Evolutionary conservation across 2,113 vertebrate species (phyloP).

Genomic region (Mohoua ochrocephala): DNA sequence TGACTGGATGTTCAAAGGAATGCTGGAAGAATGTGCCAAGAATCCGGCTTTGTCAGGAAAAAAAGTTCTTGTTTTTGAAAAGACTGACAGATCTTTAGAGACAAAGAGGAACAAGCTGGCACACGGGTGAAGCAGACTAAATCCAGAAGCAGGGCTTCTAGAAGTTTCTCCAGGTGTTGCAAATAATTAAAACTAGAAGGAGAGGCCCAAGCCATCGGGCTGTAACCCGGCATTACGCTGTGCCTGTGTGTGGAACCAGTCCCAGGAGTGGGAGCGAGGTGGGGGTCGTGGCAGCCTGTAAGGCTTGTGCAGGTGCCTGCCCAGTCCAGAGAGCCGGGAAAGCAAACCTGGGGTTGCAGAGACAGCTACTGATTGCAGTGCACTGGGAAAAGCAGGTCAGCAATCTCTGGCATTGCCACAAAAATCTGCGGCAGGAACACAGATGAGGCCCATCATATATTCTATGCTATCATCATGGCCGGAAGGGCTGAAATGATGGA

Average conservation of each 20-base stretch:
- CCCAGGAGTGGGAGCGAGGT: rapidly evolving
- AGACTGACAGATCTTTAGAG: neutral
- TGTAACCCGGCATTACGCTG: rapidly evolving
- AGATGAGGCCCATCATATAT: neutral
- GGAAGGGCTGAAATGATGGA: neutral
- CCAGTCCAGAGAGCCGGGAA: neutral
- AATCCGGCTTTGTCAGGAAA: constrained; percentile 20
- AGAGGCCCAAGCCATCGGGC: rapidly evolving
- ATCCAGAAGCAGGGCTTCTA: neutral
- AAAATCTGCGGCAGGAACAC: neutral
- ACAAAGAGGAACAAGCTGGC: neutral
- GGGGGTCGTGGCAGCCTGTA: neutral
- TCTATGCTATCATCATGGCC: neutral
- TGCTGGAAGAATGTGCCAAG: constrained; percentile 48
- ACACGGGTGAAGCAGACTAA: neutral
- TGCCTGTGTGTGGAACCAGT: rapidly evolving
- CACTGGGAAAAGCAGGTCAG: neutral
- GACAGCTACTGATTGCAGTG: rapidly evolving
- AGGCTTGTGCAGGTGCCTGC: neutral
- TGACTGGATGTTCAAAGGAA: constrained; percentile 48
- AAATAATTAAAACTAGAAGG: neutral
- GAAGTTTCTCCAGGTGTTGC: neutral
- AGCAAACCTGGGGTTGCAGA: neutral
- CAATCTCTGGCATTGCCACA: neutral
- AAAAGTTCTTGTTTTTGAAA: neutral